These are phyloP conservation scores for Danaus melanippus DNA, from an alignment of 1,140 invertebrate species.

Conservation along the genomic window DNA sequence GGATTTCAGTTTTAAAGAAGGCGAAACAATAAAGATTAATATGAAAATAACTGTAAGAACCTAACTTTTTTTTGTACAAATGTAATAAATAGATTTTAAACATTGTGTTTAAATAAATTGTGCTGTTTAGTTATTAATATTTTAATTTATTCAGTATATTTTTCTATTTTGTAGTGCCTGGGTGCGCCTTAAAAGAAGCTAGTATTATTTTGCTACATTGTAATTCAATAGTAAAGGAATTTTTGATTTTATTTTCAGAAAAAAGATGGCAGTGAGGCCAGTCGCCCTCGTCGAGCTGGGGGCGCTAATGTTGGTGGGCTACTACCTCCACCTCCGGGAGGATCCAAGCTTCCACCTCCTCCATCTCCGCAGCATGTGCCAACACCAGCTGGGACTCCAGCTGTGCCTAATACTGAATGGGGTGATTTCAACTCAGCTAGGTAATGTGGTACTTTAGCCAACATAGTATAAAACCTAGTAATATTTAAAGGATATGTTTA, in stretches of 20 bases:
- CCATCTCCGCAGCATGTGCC: constrained; percentile 80
- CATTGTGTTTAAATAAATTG: no score
- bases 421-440: constrained; percentile 84
- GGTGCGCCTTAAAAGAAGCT: no score
- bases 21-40: constrained; percentile 98
- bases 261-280: constrained; percentile 86
- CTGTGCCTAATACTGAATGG: constrained; percentile 76
- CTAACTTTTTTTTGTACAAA: no score
- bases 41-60: constrained; percentile 94
- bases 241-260: constrained; percentile 73
- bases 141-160: no score
- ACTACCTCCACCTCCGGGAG: constrained; percentile 89
- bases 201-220: no score
- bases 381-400: constrained; percentile 69
- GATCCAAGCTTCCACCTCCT: constrained; percentile 76
- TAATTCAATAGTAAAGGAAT: not conserved
- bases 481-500: no score
- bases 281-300: constrained; percentile 74
- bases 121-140: no score
- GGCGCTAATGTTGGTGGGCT: constrained; percentile 73
- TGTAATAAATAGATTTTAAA: no score
- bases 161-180: no score
- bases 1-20: constrained; percentile 98
- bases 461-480: no score
- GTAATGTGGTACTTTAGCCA: constrained; percentile 35